phyloP scores from a whole-genome alignment of 2,113 vertebrate genomes.

The mouse (Mus musculus) region GRCm39 chr5:142424001-142424500 shows the following conservation, averaged over 20 bases:
- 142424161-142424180: neutral
- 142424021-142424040: neutral
- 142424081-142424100: neutral
- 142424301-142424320: neutral
- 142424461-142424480: neutral
- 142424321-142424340: neutral
- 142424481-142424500: neutral
- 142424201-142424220: neutral
- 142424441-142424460: neutral
- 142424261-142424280: neutral
- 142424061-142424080: neutral
- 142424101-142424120: neutral
- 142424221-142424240: neutral
- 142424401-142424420: neutral
- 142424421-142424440: neutral
- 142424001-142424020: neutral
- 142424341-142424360: neutral
- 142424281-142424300: neutral
- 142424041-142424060: neutral
- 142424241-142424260: neutral
- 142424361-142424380: neutral
- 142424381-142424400: neutral
- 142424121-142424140: neutral
- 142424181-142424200: neutral
- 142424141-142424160: neutral